These are phyloP conservation scores for Pipistrellus pipistrellus DNA, from an alignment of 2,797 vertebrate species.

Conservation along the genomic window DNA sequence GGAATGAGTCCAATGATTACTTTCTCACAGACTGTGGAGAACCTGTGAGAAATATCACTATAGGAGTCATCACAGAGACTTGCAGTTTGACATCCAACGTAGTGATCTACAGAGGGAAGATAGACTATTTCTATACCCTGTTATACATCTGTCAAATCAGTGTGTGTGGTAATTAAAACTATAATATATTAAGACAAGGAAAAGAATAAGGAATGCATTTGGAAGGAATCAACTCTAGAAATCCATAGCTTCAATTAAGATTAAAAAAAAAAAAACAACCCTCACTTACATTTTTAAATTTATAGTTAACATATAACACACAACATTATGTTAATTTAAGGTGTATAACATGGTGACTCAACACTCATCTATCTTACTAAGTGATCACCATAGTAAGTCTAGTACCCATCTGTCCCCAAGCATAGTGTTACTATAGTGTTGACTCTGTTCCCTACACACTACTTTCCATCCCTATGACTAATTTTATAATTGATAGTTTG, in stretches of 20 bases:
- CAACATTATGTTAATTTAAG: not conserved
- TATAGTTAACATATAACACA: not conserved
- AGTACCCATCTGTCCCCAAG: not conserved
- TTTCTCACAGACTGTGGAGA: constrained; percentile 43
- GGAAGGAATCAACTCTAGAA: constrained; percentile 71
- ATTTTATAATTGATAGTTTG: not conserved
- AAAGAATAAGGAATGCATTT: constrained; percentile 58
- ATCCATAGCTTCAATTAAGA: constrained; percentile 39
- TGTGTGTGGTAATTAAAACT: not conserved
- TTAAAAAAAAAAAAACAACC: not conserved
- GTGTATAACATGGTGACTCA: not conserved
- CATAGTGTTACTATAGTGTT: not conserved
- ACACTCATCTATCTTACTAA: not conserved
- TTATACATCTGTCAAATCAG: not conserved
- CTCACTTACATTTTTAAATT: not conserved
- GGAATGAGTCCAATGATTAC: not conserved
- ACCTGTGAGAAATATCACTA: not conserved
- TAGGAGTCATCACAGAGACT: not conserved
- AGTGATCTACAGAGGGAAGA: not conserved
- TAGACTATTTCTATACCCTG: not conserved
- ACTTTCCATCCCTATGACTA: not conserved
- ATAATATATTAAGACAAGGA: not conserved
- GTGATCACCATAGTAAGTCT: not conserved
- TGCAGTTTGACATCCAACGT: not conserved
- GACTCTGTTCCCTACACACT: no score